phyloP scores from a whole-genome alignment of 2,113 vertebrate genomes.

The Varanus salvator region DNA sequence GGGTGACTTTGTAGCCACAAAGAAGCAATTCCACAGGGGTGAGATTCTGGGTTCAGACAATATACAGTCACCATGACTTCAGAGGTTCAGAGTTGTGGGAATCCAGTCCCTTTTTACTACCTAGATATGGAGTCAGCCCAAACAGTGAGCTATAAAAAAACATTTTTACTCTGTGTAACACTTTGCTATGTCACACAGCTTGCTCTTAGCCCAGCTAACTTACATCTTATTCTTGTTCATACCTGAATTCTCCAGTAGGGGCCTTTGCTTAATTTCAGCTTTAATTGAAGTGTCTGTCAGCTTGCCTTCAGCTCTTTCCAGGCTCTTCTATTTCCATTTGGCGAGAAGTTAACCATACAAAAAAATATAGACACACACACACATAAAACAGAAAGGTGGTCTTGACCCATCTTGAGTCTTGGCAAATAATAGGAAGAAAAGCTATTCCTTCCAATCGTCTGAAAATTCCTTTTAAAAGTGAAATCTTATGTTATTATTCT shows the following conservation, averaged over 20 bases:
- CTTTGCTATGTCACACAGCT: neutral
- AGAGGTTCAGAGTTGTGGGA: too few relatives aligned
- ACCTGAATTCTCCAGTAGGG: neutral
- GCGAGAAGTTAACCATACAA: neutral
- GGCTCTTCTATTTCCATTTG: neutral
- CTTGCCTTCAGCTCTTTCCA: neutral
- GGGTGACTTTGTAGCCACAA: too few relatives aligned
- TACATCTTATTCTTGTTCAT: neutral
- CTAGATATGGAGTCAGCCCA: neutral
- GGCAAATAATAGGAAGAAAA: neutral
- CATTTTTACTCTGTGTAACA: neutral
- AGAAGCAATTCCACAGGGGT: too few relatives aligned
- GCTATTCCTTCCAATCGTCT: neutral
- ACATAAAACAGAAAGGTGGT: neutral
- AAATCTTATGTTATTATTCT: conserved; percentile 14
- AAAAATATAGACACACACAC: too few relatives aligned
- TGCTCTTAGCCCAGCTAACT: neutral
- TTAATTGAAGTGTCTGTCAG: neutral
- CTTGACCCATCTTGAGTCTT: neutral
- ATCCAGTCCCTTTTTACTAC: neutral
- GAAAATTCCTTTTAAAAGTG: conserved; percentile 30
- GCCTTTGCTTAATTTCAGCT: conserved; percentile 5
- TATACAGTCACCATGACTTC: too few relatives aligned
- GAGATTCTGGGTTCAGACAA: too few relatives aligned
- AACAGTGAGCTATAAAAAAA: neutral